phyloP scores from a whole-genome alignment of 2,888 invertebrate species.

The Gryllus longicercus region DNA sequence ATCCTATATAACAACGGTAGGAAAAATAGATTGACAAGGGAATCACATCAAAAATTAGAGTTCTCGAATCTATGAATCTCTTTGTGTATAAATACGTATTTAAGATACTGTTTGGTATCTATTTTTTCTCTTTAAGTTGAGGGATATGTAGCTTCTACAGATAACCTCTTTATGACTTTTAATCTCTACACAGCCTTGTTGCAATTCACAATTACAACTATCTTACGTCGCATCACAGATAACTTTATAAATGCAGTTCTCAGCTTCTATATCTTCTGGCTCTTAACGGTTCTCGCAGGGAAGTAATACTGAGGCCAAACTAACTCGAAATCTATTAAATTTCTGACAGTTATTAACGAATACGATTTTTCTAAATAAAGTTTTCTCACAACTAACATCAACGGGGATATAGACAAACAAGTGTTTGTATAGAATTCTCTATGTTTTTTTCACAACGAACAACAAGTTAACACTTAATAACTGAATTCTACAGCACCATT shows the following conservation, averaged over 20 bases:
- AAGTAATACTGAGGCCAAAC: not conserved
- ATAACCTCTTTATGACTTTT: not conserved
- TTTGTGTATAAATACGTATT: conserved; percentile 6
- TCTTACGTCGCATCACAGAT: not conserved
- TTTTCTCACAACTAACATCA: conserved; percentile 1
- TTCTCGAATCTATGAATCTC: conserved; percentile 1
- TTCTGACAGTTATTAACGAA: not conserved
- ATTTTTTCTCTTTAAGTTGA: not conserved
- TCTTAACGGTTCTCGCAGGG: not conserved
- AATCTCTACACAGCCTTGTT: not conserved
- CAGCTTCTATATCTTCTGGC: not conserved
- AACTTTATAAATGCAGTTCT: not conserved
- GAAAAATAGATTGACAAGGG: conserved; percentile 3
- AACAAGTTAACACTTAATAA: conserved; percentile 1
- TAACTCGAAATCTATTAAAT: not conserved
- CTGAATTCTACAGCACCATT: not conserved
- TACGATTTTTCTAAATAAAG: not conserved
- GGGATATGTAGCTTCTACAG: not conserved
- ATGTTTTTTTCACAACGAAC: not conserved
- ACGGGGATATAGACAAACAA: not conserved
- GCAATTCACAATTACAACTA: not conserved
- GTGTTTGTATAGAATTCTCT: not conserved
- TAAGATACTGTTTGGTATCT: not conserved
- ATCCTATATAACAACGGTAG: conserved; percentile 1
- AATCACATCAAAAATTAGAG: not conserved